phyloP scores from a whole-genome alignment of 2,888 invertebrate genomes.

The Caenorhabditis sp. region DNA sequence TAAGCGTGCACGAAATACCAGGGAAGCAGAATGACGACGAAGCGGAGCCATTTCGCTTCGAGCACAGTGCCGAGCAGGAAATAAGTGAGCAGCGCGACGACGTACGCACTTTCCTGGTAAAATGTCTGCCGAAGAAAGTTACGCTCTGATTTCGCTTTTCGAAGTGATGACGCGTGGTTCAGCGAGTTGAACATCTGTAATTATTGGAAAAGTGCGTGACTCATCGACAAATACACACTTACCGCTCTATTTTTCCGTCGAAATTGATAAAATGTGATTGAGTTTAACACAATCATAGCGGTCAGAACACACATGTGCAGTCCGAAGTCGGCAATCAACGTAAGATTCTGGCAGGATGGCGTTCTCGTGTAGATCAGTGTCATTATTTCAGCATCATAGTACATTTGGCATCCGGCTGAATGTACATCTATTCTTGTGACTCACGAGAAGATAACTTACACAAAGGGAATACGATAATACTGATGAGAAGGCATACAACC shows the following conservation, averaged over 20 bases:
- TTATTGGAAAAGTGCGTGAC: constrained; percentile 1
- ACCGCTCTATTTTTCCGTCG: constrained; percentile 21
- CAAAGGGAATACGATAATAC: constrained; percentile 18
- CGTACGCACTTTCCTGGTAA: constrained; percentile 21
- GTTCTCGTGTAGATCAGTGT: constrained; percentile 19
- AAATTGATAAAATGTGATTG: constrained; percentile 27
- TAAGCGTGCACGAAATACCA: constrained; percentile 36
- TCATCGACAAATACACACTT: neutral
- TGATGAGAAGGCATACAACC: constrained; percentile 3
- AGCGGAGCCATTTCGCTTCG: constrained; percentile 20
- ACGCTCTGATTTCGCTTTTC: constrained; percentile 25
- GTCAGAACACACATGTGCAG: constrained; percentile 24
- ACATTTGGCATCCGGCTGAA: constrained; percentile 30
- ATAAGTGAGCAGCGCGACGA: constrained; percentile 14
- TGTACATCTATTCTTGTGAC: neutral
- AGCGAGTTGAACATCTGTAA: constrained; percentile 14
- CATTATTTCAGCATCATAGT: constrained; percentile 8
- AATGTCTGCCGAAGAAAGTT: constrained; percentile 32
- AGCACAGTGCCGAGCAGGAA: constrained; percentile 20
- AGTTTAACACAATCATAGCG: constrained; percentile 27
- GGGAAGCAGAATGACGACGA: constrained; percentile 27
- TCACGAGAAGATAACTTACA: constrained; percentile 4
- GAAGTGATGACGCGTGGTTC: constrained; percentile 18
- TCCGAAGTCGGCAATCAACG: constrained; percentile 22
- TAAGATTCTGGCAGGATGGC: constrained; percentile 22